Evolutionary conservation across 2,797 vertebrate species (phyloP).

Genomic region (Strix occidentalis): DNA sequence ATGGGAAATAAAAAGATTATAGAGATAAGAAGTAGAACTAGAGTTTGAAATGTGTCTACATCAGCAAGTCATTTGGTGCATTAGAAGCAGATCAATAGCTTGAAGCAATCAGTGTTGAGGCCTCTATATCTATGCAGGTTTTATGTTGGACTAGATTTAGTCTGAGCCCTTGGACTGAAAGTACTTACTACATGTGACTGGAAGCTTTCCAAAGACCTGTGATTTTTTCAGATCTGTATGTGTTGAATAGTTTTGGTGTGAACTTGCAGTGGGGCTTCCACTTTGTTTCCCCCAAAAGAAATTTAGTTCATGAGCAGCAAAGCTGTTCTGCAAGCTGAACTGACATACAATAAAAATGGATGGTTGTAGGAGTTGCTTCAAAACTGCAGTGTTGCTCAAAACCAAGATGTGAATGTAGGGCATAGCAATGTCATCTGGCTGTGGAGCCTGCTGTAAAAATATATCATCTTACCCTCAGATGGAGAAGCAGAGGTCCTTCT

Average conservation of each 20-base stretch:
- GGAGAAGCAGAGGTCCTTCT: neutral
- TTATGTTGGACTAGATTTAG: neutral
- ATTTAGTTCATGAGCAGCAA: neutral
- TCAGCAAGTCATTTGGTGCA: conserved; percentile 7
- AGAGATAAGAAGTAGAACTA: neutral
- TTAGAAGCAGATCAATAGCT: conserved; percentile 4
- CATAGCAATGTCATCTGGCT: conserved; percentile 32
- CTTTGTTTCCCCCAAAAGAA: neutral
- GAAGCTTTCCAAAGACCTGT: neutral
- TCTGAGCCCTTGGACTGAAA: neutral
- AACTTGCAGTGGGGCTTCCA: neutral
- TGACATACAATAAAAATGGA: neutral
- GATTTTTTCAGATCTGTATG: neutral
- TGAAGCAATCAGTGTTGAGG: neutral
- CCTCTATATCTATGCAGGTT: neutral
- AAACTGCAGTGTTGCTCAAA: neutral
- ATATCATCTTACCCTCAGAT: neutral
- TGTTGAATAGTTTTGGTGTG: neutral
- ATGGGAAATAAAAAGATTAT: neutral
- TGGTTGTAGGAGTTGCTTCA: neutral
- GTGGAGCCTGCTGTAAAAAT: conserved; percentile 25
- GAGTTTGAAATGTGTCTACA: neutral
- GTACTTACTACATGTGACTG: neutral
- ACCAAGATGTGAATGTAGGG: neutral
- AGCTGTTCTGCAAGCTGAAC: neutral